Evolutionary conservation across 1,140 invertebrate species (phyloP).

Genomic region (Pogonognathellus flavescens): DNA sequence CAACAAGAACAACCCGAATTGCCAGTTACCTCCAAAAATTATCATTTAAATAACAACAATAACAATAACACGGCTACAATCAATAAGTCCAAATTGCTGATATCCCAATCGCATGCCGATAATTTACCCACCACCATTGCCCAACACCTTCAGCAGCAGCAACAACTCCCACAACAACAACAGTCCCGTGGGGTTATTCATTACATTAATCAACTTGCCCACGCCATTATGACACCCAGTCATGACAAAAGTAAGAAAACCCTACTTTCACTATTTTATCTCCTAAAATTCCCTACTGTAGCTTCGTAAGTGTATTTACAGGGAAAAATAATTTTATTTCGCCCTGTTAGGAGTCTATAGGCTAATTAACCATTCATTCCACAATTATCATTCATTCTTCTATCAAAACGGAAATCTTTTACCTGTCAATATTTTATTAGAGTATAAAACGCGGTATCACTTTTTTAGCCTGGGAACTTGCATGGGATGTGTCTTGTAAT

Average conservation of each 20-base stretch:
- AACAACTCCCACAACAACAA: background rate
- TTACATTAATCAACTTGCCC: conserved; percentile 45
- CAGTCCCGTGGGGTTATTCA: conserved; percentile 60
- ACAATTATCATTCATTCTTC: background rate
- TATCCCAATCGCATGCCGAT: background rate
- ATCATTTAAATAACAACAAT: conserved; percentile 21
- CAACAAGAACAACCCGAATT: conserved; percentile 3
- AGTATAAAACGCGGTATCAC: too few relatives aligned
- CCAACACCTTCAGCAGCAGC: background rate
- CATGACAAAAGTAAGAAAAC: conserved; percentile 59
- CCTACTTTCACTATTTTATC: background rate
- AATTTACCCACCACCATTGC: background rate
- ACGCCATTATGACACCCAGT: conserved; percentile 41
- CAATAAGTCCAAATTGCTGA: conserved; percentile 11
- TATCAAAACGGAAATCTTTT: too few relatives aligned
- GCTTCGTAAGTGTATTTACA: too few relatives aligned
- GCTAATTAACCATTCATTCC: background rate
- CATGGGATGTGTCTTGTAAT: too few relatives aligned
- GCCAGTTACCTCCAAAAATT: conserved; percentile 2
- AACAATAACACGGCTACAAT: conserved; percentile 21
- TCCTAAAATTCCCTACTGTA: background rate
- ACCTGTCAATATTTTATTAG: too few relatives aligned
- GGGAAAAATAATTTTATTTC: too few relatives aligned
- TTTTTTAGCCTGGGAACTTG: too few relatives aligned
- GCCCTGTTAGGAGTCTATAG: too few relatives aligned